Evolutionary conservation across 2,113 vertebrate genomes (phyloP), one percentile per base, ranked within the genome.

Genomic region (Rhinolophus sinicus): DNA sequence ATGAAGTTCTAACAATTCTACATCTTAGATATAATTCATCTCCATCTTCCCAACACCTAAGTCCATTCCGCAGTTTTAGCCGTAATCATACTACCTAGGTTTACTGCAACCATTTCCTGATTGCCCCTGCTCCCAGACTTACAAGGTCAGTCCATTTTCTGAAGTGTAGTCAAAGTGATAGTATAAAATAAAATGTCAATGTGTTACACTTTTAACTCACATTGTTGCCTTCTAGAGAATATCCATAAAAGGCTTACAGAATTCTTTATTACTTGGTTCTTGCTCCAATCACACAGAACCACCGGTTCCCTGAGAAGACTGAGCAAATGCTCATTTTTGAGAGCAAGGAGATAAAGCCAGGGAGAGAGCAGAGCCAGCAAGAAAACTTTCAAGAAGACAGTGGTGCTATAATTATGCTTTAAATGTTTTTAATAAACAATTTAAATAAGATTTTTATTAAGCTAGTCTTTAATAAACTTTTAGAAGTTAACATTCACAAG

Each of bases 211-310:
- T 88, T 50, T 47, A 93, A n/a, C 28, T 76, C 52, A 76, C 52
- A 93, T 8, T 78, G 47, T n/a, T 90, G 44, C n/a, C 73, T 89
- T 64, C 14, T n/a, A 92, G 11, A 86, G 18, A 89, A 50, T 64
- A 76, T 5, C 72, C 26, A 95, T 16, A 83, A 5, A 89, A 94
- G n/a, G 24, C 11, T 5, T 40, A 33, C n/a, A 83, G 96, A 76
- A 91, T 14, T 47, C 24, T 75, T 69, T 69, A 93, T 73, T 15
- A 90, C 30, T 30, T 97, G 40, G 30, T 83, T 96, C 47, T 80
- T 96, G 47, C 7, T 81, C 52, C 54, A 78, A 72, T 19, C 13
- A 84, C n/a, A 94, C 4, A 35, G 14, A 44, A 60, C 15, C 30
- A 77, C 67, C 40, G 60, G 82, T 78, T 90, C 19, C 47, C 76